phyloP scores from a whole-genome alignment of 2,113 vertebrate species.

The Lipotes vexillifer region DNA sequence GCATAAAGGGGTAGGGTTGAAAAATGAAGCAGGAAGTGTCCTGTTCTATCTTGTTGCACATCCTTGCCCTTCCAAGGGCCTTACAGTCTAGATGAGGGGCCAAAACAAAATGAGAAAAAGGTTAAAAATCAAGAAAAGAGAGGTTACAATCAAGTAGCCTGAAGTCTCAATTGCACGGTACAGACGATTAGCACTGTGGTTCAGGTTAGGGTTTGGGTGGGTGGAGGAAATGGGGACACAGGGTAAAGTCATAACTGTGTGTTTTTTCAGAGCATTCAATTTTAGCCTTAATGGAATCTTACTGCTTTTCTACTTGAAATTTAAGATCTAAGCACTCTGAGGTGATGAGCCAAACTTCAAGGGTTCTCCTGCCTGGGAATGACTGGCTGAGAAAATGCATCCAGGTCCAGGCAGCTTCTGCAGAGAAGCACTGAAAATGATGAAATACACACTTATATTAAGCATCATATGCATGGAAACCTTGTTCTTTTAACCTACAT shows the following conservation, averaged over 20 bases:
- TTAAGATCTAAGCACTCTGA: slow-evolving; percentile 44
- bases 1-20: not conserved
- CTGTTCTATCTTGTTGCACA: not conserved
- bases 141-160: not conserved
- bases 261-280: not conserved
- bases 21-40: not conserved
- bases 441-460: not conserved
- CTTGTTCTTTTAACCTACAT: not conserved
- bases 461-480: not conserved
- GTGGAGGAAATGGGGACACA: not conserved
- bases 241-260: not conserved
- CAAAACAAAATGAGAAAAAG: not conserved
- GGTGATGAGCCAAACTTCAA: slow-evolving; percentile 35
- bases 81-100: not conserved
- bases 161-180: not conserved
- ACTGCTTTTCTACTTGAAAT: slow-evolving; percentile 51
- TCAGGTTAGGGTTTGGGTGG: not conserved
- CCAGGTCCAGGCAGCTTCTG: slow-evolving; percentile 33
- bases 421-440: not conserved
- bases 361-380: slow-evolving; percentile 46
- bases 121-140: not conserved
- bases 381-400: slow-evolving; percentile 51
- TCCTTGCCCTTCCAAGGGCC: not conserved
- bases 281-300: not conserved
- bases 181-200: not conserved